Percentiles rank a stretch among this genome's conserved stretches.
These are phyloP conservation scores for Heliconius eleuchia DNA, from an alignment of 1,140 invertebrate genomes.

Conservation along the genomic window DNA sequence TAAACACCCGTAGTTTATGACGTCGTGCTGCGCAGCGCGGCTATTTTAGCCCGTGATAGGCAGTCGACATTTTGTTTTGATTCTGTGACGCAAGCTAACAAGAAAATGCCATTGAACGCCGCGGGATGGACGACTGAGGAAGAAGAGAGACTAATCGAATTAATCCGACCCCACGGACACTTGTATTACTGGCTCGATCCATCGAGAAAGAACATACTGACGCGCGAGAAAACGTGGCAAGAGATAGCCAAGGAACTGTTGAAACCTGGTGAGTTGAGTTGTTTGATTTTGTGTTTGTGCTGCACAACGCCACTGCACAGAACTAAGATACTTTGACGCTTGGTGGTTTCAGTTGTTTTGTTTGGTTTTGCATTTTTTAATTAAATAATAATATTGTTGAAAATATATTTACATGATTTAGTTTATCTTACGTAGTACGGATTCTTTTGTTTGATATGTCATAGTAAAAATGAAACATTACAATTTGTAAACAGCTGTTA, in stretches of 20 bases:
- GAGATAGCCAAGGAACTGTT: constrained; percentile 63
- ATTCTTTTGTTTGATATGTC: background rate
- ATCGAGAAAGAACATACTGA: constrained; percentile 71
- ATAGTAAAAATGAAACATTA: background rate
- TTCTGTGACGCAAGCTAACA: constrained; percentile 56
- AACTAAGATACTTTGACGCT: background rate
- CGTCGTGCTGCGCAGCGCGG: constrained; percentile 73
- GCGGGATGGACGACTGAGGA: constrained; percentile 68
- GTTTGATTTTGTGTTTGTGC: constrained; percentile 54
- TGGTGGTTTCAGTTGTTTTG: background rate
- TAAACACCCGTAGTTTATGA: constrained; percentile 49
- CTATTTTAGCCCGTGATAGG: constrained; percentile 73
- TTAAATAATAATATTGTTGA: background rate
- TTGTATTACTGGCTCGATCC: constrained; percentile 66
- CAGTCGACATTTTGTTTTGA: constrained; percentile 73
- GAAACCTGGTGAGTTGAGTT: constrained; percentile 66
- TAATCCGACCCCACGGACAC: constrained; percentile 67
- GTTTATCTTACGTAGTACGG: background rate
- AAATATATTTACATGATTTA: background rate
- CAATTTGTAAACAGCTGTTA: background rate
- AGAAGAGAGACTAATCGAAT: constrained; percentile 65
- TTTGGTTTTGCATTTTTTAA: background rate
- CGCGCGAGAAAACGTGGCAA: constrained; percentile 68
- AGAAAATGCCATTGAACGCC: constrained; percentile 70
- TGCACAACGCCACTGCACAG: constrained; percentile 53